Conservation (phyloP, 2,888 invertebrate species). For the Nomada lathburiana region DNA sequence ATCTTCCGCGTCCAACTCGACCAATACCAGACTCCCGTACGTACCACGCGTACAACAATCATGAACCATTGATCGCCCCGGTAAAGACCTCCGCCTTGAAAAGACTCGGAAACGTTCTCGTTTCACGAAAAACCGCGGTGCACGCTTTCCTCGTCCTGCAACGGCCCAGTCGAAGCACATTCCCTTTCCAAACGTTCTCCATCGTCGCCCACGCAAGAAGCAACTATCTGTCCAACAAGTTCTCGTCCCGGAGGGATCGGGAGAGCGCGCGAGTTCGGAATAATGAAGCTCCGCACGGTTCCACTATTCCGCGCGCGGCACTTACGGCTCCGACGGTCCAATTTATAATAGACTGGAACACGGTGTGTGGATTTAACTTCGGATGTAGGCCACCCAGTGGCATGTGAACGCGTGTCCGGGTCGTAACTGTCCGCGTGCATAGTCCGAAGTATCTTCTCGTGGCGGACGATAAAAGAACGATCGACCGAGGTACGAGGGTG, state of each 20-base stretch:
- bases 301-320: constrained; percentile 31
- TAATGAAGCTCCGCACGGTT: constrained; percentile 34
- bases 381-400: constrained; percentile 65
- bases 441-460: not conserved
- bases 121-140: too few species aligned
- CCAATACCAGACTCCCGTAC: too few species aligned
- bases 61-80: too few species aligned
- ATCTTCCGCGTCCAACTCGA: too few species aligned
- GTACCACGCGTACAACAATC: too few species aligned
- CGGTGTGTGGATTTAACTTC: constrained; percentile 63
- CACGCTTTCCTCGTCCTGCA: too few species aligned
- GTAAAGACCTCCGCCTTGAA: too few species aligned
- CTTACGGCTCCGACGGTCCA: constrained; percentile 43
- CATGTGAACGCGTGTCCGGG: constrained; percentile 43
- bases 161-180: too few species aligned
- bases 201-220: too few species aligned
- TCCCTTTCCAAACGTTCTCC: too few species aligned
- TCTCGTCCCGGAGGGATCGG: not conserved
- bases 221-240: too few species aligned
- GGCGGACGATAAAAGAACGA: not conserved
- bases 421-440: constrained; percentile 37
- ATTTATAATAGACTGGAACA: constrained; percentile 62
- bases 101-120: too few species aligned
- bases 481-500: constrained; percentile 1
- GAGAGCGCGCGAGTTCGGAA: not conserved